Base-by-base conservation (phyloP, 2,113 vertebrate genomes). In the Apus apus region DNA sequence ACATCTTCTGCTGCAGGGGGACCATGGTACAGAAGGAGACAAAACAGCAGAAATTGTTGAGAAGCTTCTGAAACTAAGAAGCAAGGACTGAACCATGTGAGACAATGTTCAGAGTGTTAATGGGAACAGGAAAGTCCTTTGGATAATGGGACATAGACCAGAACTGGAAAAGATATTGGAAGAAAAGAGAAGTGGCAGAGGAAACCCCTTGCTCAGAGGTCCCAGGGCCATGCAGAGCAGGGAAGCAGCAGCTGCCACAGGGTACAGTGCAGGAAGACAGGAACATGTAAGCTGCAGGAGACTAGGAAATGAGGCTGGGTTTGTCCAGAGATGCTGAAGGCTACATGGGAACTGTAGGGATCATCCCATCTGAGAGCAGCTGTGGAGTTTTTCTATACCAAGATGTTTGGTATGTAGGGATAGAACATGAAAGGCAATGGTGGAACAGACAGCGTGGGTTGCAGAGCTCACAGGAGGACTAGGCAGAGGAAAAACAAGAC, bases 221-320 rank as follows among this genome's bases (percentile, higher is more conserved):
- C 18, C 27, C 26, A 65, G 54, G 32, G 40, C 17, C 36, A 62
- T 0, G 2, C 29, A 75, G 30, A 54, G 40, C 43, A 62, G 26
- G 11, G 29, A 1, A 13, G 8, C 23, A 58, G 53, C 75, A 73
- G 45, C 54, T 5, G 1, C 54, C 0, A 0, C 36, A 54, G 21
- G 32, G 17, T 15, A 57, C 0, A 0, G 22, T 40, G 45, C 53
- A 43, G 73, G n/a, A 38, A 79, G 20, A 67, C 45, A 81, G 26
- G 76, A 57, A 60, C 18, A 34, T 5, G 17, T 30, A 68, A n/a
- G 36, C 19, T 56, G 43, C 36, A 54, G 15, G 11, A 64, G 48
- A 62, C 34, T 21, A 16, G 46, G 46, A 85, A 83, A 78, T 6
- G 17, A 46, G 17, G 25, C 51, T 43, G 21, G 7, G 8, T 12